Evolutionary conservation across 2,797 vertebrate species (phyloP), one percentile per base, ranked within the genome.

Genomic region (Setipinna tenuifilis): DNA sequence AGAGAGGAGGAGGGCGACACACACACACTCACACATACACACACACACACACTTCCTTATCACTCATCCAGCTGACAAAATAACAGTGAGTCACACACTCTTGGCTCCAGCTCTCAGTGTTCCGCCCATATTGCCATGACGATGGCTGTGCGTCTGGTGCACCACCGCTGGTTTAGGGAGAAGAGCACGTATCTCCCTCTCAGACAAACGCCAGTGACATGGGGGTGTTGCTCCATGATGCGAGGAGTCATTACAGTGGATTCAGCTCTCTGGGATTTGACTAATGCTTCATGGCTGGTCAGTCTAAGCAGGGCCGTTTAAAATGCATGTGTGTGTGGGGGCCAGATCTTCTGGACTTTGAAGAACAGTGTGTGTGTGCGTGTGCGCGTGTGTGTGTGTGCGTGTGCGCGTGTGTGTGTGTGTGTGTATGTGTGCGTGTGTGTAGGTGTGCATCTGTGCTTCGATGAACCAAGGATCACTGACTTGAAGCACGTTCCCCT

Each of bases 241-340:
- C 21, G 44, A 78, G 16, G 68, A 31, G 71, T 78, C 35, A 78
- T 78, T 78, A 78, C 17, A 19, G 71, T 78, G 17, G 71, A 78
- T 19, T 78, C 19, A 44, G 35, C 31, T n/a, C 16, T 44, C 17
- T 41, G 71, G 71, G 31, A 78, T 78, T 78, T 78, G 35, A 44
- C 71, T 78, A 78, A 78, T 78, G 71, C 71, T 78, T 78, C 35
- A 78, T 19, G 35, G 71, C 35, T 78, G 35, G 71, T 44, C 35
- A 35, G 35, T 21, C 71, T 41, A 44, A 78, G 71, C 35, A 78
- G 68, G 68, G 68, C 12, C 17, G 31, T 71, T 31, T 71, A 71
- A 35, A 31, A 71, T 71, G 4, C 28, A 31, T 71, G 17, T 35
- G 68, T 0, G 35, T 78, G 71, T 17, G 25, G 28, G 61, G 23